Base-by-base conservation (phyloP, 2,888 invertebrate species). In the Morpho achilles region DNA sequence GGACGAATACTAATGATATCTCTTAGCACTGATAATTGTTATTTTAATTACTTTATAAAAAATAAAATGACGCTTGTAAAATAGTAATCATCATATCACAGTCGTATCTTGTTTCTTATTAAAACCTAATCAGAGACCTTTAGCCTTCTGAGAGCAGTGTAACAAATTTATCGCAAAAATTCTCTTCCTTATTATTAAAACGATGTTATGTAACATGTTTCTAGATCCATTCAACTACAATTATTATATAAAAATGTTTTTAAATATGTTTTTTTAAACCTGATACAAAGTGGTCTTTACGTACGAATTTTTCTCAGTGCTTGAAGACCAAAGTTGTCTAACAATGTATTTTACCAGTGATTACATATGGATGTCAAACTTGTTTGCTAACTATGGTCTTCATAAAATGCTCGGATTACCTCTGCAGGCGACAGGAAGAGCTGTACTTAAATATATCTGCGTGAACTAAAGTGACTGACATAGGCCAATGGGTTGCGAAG, bases 181-280 rank as follows among this genome's bases (percentile, higher is more conserved):
- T n/a, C 44, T 52, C 47, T 53, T 53, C 53, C 53, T 47, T 41
- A 10, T 47, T 16, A 53, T 53, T 39, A 50, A 10, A 42, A 8
- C 8, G 39, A 40, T 7, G 45, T 53, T 53, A 46, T 39, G 53
- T 44, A 53, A 53, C 32, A 48, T 9, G 42, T 7, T 43, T 43
- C 32, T 32, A 32, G 32, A 32, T 32, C 32, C 32, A 32, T 32
- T 32, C 32, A 32, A 32, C 32, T 32, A 32, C 3, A 32, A 5
- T 32, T 32, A 32, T 32, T 32, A 32, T 32, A 32, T 32, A 32
- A 32, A 32, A 32, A 32, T 32, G 32, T 32, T 32, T 32, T 32
- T 32, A 32, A 5, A 32, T 32, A 32, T 32, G 32, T 32, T 32
- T 5, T 32, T 23, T 23, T 23, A 23, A 23, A 3, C 32, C 32